Conservation (phyloP, 2,797 vertebrate genomes). For the Acanthopagrus latus region DNA sequence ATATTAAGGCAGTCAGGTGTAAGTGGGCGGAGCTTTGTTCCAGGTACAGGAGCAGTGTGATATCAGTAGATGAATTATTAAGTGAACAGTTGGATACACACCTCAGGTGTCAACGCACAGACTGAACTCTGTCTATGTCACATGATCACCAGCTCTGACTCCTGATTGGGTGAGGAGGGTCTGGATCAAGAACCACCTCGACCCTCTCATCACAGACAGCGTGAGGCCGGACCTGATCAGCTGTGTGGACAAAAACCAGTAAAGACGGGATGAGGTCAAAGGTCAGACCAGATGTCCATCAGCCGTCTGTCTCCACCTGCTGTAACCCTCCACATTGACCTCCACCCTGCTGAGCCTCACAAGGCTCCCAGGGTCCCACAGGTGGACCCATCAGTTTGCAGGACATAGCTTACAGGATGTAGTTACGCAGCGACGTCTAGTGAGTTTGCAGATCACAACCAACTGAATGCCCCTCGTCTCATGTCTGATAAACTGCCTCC, state of each 20-base stretch:
- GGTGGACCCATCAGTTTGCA: no score
- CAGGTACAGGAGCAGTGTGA: constrained; percentile 18
- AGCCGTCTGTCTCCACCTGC: not conserved
- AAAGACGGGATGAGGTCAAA: not conserved
- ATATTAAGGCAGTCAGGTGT: not conserved
- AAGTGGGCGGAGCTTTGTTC: constrained; percentile 19
- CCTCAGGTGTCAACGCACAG: not conserved
- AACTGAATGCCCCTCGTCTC: no score
- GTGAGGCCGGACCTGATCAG: not conserved
- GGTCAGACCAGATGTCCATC: not conserved
- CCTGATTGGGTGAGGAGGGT: not conserved
- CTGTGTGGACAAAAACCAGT: not conserved
- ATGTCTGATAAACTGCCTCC: no score
- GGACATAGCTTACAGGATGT: no score
- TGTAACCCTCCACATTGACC: not conserved
- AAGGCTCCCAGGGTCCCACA: no score
- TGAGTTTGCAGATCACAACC: no score
- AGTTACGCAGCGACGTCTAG: no score
- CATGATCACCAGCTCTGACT: not conserved
- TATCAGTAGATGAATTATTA: constrained; percentile 26
- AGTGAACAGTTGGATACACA: constrained; percentile 19
- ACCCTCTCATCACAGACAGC: not conserved
- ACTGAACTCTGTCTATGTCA: not conserved
- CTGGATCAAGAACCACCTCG: not conserved
- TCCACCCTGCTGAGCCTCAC: no score